Conservation (phyloP, 2,888 invertebrate genomes). For the Tinea pellionella region DNA sequence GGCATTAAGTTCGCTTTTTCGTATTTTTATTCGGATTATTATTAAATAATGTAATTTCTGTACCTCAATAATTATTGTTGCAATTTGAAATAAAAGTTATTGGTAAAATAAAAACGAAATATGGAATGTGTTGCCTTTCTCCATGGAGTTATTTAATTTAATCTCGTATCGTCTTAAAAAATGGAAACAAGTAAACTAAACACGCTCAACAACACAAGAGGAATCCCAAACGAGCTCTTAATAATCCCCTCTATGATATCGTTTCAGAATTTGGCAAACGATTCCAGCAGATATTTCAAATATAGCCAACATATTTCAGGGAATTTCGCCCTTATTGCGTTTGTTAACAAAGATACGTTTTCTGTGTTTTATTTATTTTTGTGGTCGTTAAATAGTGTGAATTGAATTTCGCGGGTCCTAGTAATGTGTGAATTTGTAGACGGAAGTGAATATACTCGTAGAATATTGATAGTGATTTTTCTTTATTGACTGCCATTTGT, state of each 20-base stretch:
- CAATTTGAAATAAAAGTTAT: too few relatives aligned
- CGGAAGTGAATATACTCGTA: background rate
- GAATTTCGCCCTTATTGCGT: background rate
- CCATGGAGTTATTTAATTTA: too few relatives aligned
- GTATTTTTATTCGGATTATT: too few relatives aligned
- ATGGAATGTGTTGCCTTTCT: too few relatives aligned
- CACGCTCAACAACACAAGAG: constrained; percentile 42
- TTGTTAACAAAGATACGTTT: background rate
- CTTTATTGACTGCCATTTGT: background rate
- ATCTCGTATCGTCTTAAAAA: background rate
- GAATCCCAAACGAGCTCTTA: constrained; percentile 64
- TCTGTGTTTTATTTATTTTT: background rate
- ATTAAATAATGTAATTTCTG: too few relatives aligned
- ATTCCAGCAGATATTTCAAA: constrained; percentile 21
- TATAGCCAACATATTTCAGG: background rate
- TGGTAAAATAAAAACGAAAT: too few relatives aligned
- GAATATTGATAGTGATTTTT: background rate
- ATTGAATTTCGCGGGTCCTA: constrained; percentile 45
- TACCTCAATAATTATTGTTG: too few relatives aligned
- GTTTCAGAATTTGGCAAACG: constrained; percentile 39
- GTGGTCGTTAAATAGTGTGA: constrained; percentile 23
- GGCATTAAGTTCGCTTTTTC: too few relatives aligned
- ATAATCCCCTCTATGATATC: constrained; percentile 57
- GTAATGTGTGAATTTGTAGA: constrained; percentile 28
- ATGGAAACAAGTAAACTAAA: constrained; percentile 19